Evolutionary conservation across 2,888 invertebrate species (phyloP).

Genomic region (Tetranychus piercei): DNA sequence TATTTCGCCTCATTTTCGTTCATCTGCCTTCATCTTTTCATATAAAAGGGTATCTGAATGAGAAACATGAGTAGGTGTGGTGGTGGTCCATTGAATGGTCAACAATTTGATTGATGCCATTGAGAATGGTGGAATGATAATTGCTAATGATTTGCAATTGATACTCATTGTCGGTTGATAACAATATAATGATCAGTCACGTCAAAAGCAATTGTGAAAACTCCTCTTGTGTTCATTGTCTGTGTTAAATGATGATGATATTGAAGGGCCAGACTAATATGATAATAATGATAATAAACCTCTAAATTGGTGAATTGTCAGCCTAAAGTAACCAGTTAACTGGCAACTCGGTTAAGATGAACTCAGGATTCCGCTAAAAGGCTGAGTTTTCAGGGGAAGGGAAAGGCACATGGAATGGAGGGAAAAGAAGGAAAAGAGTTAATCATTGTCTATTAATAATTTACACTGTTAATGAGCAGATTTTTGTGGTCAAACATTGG

Average conservation of each 20-base stretch:
- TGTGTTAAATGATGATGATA: neutral
- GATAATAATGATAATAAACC: neutral
- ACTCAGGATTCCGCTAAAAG: too few species aligned
- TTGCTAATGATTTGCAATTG: slow-evolving; percentile 1
- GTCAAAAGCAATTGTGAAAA: neutral
- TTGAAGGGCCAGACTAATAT: neutral
- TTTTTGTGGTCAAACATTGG: too few species aligned
- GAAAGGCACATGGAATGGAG: too few species aligned
- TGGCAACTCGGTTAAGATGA: too few species aligned
- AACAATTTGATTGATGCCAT: neutral
- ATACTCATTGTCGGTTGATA: neutral
- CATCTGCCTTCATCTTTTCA: too few species aligned
- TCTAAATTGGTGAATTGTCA: neutral
- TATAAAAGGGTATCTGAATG: neutral
- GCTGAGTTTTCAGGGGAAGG: too few species aligned
- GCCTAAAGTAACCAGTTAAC: too few species aligned
- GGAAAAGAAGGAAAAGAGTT: too few species aligned
- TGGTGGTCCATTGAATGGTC: neutral
- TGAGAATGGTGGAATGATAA: neutral
- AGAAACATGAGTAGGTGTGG: slow-evolving; percentile 1
- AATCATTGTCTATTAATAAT: too few species aligned
- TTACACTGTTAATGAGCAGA: too few species aligned
- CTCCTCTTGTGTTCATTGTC: neutral
- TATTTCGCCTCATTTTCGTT: too few species aligned
- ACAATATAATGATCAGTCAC: neutral